Evolutionary conservation across 2,797 vertebrate species (phyloP).

Genomic region (Enteromius anoplus): DNA sequence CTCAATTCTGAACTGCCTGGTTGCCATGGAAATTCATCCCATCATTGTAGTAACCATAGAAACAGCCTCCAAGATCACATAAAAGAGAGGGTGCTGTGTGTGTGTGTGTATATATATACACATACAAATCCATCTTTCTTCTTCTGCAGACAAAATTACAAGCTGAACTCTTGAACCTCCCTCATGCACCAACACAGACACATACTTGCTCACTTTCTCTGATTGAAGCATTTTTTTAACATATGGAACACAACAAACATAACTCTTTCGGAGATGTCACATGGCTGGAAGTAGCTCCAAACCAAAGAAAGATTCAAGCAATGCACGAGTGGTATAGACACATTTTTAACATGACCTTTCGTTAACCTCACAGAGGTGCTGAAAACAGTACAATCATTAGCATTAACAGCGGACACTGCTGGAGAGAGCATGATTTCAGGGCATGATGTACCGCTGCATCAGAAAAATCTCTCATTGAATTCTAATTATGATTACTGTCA

Average conservation of each 20-base stretch:
- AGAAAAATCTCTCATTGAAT: conserved; percentile 21
- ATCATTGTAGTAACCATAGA: conserved; percentile 73
- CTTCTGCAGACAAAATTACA: conserved; percentile 46
- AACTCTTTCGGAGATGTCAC: conserved; percentile 17
- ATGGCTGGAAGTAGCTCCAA: conserved; percentile 14
- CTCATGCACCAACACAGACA: conserved; percentile 34
- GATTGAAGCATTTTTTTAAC: conserved; percentile 37
- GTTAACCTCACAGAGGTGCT: conserved; percentile 16
- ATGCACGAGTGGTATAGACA: neutral
- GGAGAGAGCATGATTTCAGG: conserved; percentile 13
- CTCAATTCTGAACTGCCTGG: conserved; percentile 61
- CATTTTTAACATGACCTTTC: too few relatives aligned
- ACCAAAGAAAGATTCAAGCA: conserved; percentile 12
- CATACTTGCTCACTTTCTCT: conserved; percentile 35
- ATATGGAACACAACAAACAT: conserved; percentile 3
- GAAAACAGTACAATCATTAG: conserved; percentile 5
- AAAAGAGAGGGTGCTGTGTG: conserved; percentile 32
- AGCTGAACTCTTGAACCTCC: conserved; percentile 69
- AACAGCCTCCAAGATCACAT: conserved; percentile 62
- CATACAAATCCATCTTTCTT: neutral
- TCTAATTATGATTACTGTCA: conserved; percentile 29
- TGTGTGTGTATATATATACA: too few relatives aligned
- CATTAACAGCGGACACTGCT: neutral
- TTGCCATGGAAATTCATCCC: conserved; percentile 72
- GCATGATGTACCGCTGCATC: neutral